A percentile compares a stretch with the other conserved stretches of the same genome.
Evolutionary conservation across 2,113 vertebrate species (phyloP).

Genomic region (Grus americana): DNA sequence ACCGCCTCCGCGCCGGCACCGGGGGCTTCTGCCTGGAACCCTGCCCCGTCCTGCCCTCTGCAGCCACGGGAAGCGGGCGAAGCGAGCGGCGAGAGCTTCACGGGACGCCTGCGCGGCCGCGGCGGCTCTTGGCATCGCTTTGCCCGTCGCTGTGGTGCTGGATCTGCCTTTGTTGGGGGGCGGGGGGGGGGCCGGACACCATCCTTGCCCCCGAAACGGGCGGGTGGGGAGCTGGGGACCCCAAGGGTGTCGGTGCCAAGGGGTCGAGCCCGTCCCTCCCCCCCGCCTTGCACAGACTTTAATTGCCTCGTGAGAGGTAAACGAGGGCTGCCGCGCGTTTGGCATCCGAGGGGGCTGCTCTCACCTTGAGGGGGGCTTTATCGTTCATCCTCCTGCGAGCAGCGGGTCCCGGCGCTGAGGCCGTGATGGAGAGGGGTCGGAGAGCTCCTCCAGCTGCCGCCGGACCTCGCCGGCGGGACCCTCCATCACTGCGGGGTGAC

Average conservation of each 20-base stretch:
- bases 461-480: not conserved
- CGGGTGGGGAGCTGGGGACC: accelerated
- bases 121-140: accelerated
- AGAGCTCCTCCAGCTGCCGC: not conserved
- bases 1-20: constrained; percentile 67
- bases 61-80: accelerated
- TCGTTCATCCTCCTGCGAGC: not conserved
- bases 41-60: not conserved
- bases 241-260: accelerated
- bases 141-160: not conserved
- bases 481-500: accelerated
- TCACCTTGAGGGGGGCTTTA: not conserved
- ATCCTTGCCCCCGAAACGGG: accelerated
- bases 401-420: not conserved
- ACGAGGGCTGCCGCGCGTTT: not conserved
- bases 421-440: accelerated
- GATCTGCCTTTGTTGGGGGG: not conserved
- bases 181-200: accelerated
- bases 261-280: not conserved
- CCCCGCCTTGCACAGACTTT: not conserved
- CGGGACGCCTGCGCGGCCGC: not conserved
- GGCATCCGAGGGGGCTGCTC: not conserved
- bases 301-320: not conserved
- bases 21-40: constrained; percentile 22
- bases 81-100: accelerated